Conservation (phyloP, 2,113 vertebrate genomes). For the Halcyon senegalensis region DNA sequence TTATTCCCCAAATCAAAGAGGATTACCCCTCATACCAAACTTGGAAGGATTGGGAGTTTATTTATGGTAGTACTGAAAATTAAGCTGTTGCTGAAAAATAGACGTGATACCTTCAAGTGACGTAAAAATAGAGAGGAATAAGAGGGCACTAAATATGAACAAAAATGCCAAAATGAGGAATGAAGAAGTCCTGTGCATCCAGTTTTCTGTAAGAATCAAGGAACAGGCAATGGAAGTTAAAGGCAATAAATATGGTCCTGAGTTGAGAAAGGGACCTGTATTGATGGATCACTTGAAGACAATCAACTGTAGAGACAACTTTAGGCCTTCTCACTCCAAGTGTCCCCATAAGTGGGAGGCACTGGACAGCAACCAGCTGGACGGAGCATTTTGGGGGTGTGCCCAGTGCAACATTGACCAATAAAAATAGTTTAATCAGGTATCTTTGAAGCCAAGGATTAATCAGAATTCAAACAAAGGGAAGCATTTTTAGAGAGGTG, state of each 20-base stretch:
- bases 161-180: background rate
- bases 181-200: background rate
- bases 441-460: background rate
- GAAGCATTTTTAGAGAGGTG: background rate
- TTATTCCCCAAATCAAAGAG: background rate
- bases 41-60: background rate
- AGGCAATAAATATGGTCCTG: background rate
- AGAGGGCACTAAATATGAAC: background rate
- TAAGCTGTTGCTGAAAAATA: background rate
- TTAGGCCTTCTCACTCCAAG: background rate
- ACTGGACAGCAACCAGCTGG: background rate
- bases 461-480: background rate
- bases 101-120: too few relatives aligned
- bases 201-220: background rate
- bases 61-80: background rate
- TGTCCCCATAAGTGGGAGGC: too few relatives aligned
- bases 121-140: background rate
- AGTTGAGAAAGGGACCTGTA: too few relatives aligned
- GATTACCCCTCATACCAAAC: background rate
- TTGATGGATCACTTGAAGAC: background rate
- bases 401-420: background rate
- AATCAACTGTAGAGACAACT: too few relatives aligned
- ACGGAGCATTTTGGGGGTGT: background rate
- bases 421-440: background rate
- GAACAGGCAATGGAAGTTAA: too few relatives aligned